These are phyloP conservation scores for Antrozous pallidus DNA, from an alignment of 2,797 vertebrate genomes.

Conservation along the genomic window DNA sequence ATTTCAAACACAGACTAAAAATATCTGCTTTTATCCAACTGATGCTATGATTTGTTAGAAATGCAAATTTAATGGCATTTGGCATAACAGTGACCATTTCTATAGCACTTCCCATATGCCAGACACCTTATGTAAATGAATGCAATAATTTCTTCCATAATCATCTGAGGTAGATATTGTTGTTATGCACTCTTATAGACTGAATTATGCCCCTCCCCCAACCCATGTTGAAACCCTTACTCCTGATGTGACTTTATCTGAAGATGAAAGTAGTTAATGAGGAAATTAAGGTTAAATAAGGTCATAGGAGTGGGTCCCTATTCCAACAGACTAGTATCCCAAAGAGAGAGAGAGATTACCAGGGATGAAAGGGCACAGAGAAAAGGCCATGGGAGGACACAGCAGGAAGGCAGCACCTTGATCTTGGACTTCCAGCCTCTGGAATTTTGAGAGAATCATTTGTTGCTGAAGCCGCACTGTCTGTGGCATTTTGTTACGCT, in stretches of 20 bases:
- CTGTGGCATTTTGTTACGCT: background rate
- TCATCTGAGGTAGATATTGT: background rate
- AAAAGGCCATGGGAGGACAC: background rate
- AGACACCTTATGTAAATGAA: background rate
- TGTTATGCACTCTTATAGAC: background rate
- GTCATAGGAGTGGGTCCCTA: background rate
- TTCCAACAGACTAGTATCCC: background rate
- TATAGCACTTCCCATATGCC: background rate
- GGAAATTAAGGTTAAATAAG: background rate
- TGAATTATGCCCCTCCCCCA: background rate
- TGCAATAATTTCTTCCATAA: background rate
- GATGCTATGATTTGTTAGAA: slow-evolving; percentile 10
- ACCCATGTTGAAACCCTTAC: background rate
- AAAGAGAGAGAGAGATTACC: background rate
- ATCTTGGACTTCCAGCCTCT: background rate
- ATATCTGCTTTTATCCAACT: background rate
- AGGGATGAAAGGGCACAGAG: background rate
- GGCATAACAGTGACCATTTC: background rate
- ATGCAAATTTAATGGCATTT: background rate
- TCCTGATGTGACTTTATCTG: background rate
- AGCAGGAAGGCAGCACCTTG: background rate
- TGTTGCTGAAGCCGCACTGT: background rate
- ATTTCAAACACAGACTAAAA: background rate
- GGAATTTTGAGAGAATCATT: background rate
- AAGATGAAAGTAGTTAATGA: background rate